Evolutionary conservation across 2,797 vertebrate genomes (phyloP).

Genomic region (Echeneis naucrates): DNA sequence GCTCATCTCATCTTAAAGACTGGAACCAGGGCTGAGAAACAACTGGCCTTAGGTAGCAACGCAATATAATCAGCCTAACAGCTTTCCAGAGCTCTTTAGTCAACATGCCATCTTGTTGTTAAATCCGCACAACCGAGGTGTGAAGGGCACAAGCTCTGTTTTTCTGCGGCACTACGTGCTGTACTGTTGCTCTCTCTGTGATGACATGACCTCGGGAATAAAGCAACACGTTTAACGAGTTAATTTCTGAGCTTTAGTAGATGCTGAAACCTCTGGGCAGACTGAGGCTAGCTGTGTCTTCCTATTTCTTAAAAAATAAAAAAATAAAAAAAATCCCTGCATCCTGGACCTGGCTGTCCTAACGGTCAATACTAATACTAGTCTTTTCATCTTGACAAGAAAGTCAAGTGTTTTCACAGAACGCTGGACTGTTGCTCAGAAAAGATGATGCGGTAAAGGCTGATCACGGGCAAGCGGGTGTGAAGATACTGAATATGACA

Average conservation of each 20-base stretch:
- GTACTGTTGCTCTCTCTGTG: not conserved
- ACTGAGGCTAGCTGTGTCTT: not conserved
- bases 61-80: not conserved
- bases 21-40: not conserved
- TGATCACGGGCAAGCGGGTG: not conserved
- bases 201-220: not conserved
- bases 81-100: too few relatives aligned
- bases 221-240: not conserved
- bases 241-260: not conserved
- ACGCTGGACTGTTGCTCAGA: not conserved
- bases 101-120: not conserved
- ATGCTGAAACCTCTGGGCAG: not conserved
- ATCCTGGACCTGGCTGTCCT: not conserved
- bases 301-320: not conserved
- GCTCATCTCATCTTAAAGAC: not conserved
- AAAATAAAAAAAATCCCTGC: not conserved
- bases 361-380: not conserved
- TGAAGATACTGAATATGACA: too few relatives aligned
- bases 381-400: not conserved
- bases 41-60: not conserved
- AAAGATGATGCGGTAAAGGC: not conserved
- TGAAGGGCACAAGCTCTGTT: not conserved
- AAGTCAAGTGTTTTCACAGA: not conserved
- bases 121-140: not conserved
- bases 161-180: not conserved